Evolutionary conservation across 1,140 invertebrate species (phyloP).

Genomic region (Hylyphantes graminicola): DNA sequence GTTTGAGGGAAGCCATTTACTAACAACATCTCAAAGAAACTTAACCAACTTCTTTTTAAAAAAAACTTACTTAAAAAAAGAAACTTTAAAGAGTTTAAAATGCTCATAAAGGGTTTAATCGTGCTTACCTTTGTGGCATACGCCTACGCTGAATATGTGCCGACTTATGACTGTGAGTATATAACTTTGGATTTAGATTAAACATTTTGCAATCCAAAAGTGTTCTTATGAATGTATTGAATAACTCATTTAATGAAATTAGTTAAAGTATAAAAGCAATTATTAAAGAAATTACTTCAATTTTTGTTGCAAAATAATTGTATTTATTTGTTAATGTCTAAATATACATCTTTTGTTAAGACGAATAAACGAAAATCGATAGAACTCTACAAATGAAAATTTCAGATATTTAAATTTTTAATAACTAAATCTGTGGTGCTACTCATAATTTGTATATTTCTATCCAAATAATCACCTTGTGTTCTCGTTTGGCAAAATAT

Average conservation of each 20-base stretch:
- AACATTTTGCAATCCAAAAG: not conserved
- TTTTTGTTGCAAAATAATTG: not conserved
- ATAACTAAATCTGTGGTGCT: no score
- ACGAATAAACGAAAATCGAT: no score
- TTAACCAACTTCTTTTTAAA: no score
- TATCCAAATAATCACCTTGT: no score
- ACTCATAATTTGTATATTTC: no score
- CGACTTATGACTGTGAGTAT: constrained; percentile 27
- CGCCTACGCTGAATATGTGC: constrained; percentile 3
- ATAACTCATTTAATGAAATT: no score
- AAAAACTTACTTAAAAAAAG: not conserved
- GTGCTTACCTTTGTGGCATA: constrained; percentile 3
- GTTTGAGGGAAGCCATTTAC: not conserved
- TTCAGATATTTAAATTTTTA: no score
- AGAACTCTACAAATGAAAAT: no score
- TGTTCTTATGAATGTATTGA: not conserved
- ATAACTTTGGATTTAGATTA: not conserved
- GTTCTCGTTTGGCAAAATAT: no score
- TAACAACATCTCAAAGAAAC: no score
- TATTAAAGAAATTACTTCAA: not conserved
- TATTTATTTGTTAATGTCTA: not conserved
- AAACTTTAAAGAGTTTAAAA: not conserved
- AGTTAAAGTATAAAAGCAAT: not conserved
- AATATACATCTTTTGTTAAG: not conserved
- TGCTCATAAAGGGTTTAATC: constrained; percentile 18